Conservation (phyloP, 2,797 vertebrate species). For the Leptatherina wallacei region DNA sequence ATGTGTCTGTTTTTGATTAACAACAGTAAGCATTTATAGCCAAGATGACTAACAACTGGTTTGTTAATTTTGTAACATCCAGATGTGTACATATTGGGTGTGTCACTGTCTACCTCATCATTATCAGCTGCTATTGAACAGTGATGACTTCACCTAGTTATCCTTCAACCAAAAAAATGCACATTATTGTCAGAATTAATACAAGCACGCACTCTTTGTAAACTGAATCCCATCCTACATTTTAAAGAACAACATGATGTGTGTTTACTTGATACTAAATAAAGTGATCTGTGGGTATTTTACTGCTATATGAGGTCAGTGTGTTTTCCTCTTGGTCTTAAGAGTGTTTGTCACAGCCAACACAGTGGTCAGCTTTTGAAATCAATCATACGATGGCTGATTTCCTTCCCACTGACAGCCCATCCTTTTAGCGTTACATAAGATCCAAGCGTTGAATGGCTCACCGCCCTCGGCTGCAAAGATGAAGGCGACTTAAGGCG, state of each 20-base stretch:
- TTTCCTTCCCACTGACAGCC: conserved; percentile 64
- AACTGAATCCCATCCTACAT: conserved; percentile 63
- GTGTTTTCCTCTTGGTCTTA: conserved; percentile 54
- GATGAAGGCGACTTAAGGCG: conserved; percentile 66
- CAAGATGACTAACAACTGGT: conserved; percentile 47
- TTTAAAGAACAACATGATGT: conserved; percentile 66
- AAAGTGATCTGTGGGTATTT: conserved; percentile 81
- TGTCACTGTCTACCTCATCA: conserved; percentile 88
- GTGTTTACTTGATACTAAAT: conserved; percentile 79
- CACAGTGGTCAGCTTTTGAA: conserved; percentile 53
- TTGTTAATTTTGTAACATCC: conserved; percentile 54
- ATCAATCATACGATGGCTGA: conserved; percentile 70
- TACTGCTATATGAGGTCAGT: conserved; percentile 56
- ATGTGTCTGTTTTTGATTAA: conserved; percentile 54
- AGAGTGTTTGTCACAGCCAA: conserved; percentile 46
- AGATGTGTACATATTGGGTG: conserved; percentile 75
- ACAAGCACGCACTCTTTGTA: conserved; percentile 69
- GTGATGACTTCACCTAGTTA: conserved; percentile 78
- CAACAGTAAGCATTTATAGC: conserved; percentile 51
- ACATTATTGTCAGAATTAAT: conserved; percentile 59
- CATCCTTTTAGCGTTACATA: conserved; percentile 70
- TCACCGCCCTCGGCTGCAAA: conserved; percentile 66
- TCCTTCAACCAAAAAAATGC: conserved; percentile 79
- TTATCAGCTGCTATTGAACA: conserved; percentile 81
- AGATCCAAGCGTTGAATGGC: conserved; percentile 62